A percentile compares a stretch with the other conserved stretches of the same genome.
phyloP scores from a whole-genome alignment of 2,888 invertebrate species.

The Rapana venosa region DNA sequence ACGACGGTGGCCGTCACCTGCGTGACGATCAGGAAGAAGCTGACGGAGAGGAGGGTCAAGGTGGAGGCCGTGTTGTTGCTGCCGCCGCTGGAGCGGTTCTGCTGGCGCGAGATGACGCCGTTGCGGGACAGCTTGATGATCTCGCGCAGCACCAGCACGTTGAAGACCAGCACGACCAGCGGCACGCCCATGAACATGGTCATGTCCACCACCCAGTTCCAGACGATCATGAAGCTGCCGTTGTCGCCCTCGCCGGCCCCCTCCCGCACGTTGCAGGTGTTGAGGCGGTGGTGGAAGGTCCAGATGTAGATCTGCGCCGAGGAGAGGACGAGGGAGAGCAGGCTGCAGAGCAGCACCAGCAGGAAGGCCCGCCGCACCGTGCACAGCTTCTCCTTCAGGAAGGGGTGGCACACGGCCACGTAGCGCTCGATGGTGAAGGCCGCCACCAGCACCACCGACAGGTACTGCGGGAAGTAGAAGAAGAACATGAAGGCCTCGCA shows the following conservation, averaged over 20 bases:
- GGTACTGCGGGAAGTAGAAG: slow-evolving; percentile 65
- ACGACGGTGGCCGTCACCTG: slow-evolving; percentile 71
- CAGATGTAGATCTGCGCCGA: slow-evolving; percentile 67
- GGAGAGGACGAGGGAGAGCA: slow-evolving; percentile 54
- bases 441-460: slow-evolving; percentile 68
- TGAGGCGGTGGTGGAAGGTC: slow-evolving; percentile 54
- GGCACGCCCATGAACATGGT: slow-evolving; percentile 66
- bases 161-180: slow-evolving; percentile 65
- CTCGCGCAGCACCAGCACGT: slow-evolving; percentile 67
- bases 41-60: slow-evolving; percentile 70
- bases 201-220: slow-evolving; percentile 67
- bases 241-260: slow-evolving; percentile 48
- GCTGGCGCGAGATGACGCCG: slow-evolving; percentile 53
- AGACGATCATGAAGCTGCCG: slow-evolving; percentile 57
- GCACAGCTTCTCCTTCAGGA: slow-evolving; percentile 66
- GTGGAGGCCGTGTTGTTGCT: slow-evolving; percentile 64
- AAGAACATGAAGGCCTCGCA: slow-evolving; percentile 66
- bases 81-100: slow-evolving; percentile 41
- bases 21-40: slow-evolving; percentile 73
- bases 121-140: slow-evolving; percentile 61
- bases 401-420: slow-evolving; percentile 68
- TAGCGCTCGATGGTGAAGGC: slow-evolving; percentile 72
- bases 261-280: slow-evolving; percentile 54
- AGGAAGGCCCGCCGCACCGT: slow-evolving; percentile 62
- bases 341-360: slow-evolving; percentile 53